Conservation (phyloP, 2,888 invertebrate genomes). For the Amiota mariae region DNA sequence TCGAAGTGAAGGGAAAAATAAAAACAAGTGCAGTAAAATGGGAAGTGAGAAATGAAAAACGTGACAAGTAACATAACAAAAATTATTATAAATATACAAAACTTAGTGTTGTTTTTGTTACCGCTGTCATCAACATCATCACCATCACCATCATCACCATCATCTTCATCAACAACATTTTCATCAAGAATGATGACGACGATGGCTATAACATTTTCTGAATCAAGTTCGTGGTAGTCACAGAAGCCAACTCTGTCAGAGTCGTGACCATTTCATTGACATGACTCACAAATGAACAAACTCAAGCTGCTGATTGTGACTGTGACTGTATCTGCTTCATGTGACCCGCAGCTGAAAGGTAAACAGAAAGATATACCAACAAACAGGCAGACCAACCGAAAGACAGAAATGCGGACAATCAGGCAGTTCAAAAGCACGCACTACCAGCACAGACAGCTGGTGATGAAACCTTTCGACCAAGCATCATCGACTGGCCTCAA, state of each 20-base stretch:
- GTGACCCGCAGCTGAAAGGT: neutral
- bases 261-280: neutral
- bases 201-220: too few relatives aligned
- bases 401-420: neutral
- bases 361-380: constrained; percentile 36
- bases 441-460: neutral
- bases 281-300: constrained; percentile 21
- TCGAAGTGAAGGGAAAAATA: neutral
- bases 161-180: neutral
- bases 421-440: neutral
- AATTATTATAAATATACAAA: too few relatives aligned
- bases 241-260: neutral
- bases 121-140: neutral
- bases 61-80: too few relatives aligned
- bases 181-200: neutral
- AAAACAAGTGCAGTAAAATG: too few relatives aligned
- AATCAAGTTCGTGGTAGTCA: neutral
- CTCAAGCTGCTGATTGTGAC: constrained; percentile 3
- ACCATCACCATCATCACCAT: neutral
- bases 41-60: too few relatives aligned
- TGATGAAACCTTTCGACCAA: constrained; percentile 15
- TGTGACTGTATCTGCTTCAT: neutral
- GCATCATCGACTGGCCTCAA: neutral
- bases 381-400: constrained; percentile 21
- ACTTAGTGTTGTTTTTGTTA: too few relatives aligned